phyloP scores from a whole-genome alignment of 1,140 invertebrate genomes.

The Calliopsis andreniformis region DNA sequence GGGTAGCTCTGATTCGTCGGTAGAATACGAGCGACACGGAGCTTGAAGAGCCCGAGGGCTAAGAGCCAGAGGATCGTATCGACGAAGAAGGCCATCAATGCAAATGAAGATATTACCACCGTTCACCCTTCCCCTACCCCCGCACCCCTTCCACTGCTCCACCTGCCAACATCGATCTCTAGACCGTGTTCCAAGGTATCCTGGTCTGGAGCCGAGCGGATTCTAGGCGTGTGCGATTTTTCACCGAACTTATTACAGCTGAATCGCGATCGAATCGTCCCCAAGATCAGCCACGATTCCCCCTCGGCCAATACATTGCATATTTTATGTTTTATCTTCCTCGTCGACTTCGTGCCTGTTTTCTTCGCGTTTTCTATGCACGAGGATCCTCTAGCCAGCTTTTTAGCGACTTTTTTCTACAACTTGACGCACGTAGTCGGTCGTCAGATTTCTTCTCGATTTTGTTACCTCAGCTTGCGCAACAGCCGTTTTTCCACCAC shows the following conservation, averaged over 20 bases:
- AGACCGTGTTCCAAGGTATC: conserved; percentile 1
- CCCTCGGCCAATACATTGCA: too few species aligned
- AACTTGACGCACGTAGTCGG: too few species aligned
- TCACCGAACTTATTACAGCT: neutral
- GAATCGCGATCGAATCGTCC: too few species aligned
- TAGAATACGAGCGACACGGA: conserved; percentile 11
- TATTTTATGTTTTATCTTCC: too few species aligned
- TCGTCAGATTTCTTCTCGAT: too few species aligned
- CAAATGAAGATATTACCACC: conserved; percentile 73
- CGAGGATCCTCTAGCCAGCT: too few species aligned
- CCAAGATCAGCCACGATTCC: too few species aligned
- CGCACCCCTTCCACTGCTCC: neutral
- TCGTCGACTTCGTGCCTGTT: too few species aligned
- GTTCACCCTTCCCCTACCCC: conserved; percentile 28
- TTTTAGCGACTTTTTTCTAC: too few species aligned
- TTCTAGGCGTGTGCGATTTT: neutral
- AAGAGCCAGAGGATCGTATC: conserved; percentile 57
- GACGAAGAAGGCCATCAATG: conserved; percentile 67
- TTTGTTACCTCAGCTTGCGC: too few species aligned
- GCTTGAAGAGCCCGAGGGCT: conserved; percentile 21
- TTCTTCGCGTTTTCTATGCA: too few species aligned
- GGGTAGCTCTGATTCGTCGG: neutral
- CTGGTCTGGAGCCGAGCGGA: neutral
- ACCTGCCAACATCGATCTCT: conserved; percentile 43
- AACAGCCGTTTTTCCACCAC: too few species aligned